A percentile compares a stretch with the other conserved stretches of the same genome.
Conservation (phyloP, 2,797 vertebrate species). For the Ceyx erithaca region DNA sequence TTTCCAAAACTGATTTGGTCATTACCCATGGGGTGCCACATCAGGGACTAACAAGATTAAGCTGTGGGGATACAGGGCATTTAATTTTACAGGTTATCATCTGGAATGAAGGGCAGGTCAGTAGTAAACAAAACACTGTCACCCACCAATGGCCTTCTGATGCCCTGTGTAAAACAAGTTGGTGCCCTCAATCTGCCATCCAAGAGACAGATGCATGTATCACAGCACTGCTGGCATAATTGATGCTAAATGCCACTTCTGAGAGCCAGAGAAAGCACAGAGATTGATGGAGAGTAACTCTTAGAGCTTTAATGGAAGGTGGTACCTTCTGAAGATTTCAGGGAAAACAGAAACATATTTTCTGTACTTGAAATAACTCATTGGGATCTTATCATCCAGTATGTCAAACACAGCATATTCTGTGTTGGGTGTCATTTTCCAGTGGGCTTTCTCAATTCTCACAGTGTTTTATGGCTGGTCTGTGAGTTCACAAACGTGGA, state of each 20-base stretch:
- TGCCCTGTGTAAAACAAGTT: neutral
- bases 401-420: neutral
- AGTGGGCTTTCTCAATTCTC: neutral
- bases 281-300: neutral
- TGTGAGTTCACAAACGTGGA: neutral
- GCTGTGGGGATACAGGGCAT: neutral
- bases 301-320: neutral
- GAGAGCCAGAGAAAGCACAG: neutral
- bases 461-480: neutral
- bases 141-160: neutral
- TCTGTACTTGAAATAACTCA: neutral
- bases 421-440: neutral
- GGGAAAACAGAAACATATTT: neutral
- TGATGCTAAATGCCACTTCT: neutral
- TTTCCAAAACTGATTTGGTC: neutral
- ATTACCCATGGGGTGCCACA: neutral
- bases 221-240: neutral
- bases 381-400: neutral
- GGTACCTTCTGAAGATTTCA: constrained; percentile 1
- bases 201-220: neutral
- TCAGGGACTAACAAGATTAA: neutral
- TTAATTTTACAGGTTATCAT: neutral
- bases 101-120: neutral
- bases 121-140: neutral
- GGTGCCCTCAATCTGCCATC: neutral